These are phyloP conservation scores for Acronicta psi DNA, from an alignment of 2,888 invertebrate species.

Conservation along the genomic window DNA sequence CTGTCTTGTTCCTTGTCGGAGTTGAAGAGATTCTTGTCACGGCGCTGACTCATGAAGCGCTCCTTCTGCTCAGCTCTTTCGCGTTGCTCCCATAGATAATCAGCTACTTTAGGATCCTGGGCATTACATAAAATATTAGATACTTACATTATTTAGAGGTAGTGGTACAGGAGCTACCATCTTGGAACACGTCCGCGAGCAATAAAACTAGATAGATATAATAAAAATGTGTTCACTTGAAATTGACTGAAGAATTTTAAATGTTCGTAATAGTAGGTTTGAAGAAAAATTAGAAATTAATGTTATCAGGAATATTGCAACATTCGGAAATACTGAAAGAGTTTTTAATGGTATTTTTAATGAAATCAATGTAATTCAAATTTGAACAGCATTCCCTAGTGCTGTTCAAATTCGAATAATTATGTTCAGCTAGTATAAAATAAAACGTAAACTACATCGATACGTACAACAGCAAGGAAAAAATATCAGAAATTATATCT, in stretches of 20 bases:
- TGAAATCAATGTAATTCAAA: too few relatives aligned
- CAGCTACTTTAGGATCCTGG: constrained; percentile 96
- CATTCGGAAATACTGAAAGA: too few relatives aligned
- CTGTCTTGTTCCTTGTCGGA: constrained; percentile 91
- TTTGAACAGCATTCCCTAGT: too few relatives aligned
- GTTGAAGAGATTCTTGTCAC: constrained; percentile 89
- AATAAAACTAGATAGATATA: too few relatives aligned
- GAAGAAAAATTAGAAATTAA: too few relatives aligned
- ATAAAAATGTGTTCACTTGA: too few relatives aligned
- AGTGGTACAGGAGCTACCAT: neutral
- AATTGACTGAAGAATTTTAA: too few relatives aligned
- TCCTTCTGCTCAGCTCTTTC: constrained; percentile 94
- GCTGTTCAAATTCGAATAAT: too few relatives aligned
- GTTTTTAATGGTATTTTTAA: too few relatives aligned
- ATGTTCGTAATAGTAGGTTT: too few relatives aligned
- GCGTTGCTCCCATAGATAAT: constrained; percentile 96
- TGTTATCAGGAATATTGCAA: too few relatives aligned
- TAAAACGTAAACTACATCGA: neutral
- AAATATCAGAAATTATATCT: constrained; percentile 48
- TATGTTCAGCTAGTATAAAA: neutral
- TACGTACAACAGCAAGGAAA: neutral
- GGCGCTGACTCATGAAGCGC: constrained; percentile 91
- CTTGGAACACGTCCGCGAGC: too few relatives aligned
- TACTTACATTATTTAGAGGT: neutral
- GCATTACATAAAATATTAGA: constrained; percentile 6